Evolutionary conservation across 2,888 invertebrate genomes (phyloP), one percentile per base, ranked within the genome.

Genomic region (Amblyteles armatorius): DNA sequence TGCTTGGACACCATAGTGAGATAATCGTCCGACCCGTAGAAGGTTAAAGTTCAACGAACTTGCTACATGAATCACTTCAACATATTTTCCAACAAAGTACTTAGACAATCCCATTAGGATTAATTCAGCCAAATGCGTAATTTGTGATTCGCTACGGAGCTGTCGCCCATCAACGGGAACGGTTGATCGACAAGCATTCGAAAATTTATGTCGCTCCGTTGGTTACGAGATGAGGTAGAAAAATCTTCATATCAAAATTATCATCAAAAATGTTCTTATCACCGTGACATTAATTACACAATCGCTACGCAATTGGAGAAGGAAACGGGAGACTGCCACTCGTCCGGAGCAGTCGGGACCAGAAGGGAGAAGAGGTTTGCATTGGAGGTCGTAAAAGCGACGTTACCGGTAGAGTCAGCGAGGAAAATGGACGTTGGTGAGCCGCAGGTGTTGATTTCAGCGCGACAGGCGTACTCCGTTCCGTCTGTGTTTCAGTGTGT

Each of bases 361-460:
- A 48, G 29, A 3, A 29, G 4, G 11, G 19, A 72, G 9, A 50
- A 19, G 33, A 36, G 55, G 33, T 7, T 57, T 40, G 57, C 22
- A 57, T 44, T 1, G 13, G 40, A 44, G 48, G 22, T 76, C 50
- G 65, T 76, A 76, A 55, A 26, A 29, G n/a, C 48, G 7, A 22
- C 44, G 2, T n/a, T 29, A 9, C 40, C 36, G 29, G 16, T 63
- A 22, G 44, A 48, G 33, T 76, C 60, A 29, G 22, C 33, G 44
- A 50, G 3, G 29, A 22, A 63, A 26, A 50, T 3, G 33, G 33
- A 50, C 19, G 65, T 48, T 7, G 26, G n/a, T 44, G 33, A 60
- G 73, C 60, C 74, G 55, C 67, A 80, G 80, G 80, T 80, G 74
- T 65, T 74, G 71, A 63, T 67, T 81, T 65, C 65, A 81, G 50